Percentiles rank a stretch among this genome's conserved stretches.
phyloP scores from a whole-genome alignment of 2,113 vertebrate species.

The Benthochromis sp. region DNA sequence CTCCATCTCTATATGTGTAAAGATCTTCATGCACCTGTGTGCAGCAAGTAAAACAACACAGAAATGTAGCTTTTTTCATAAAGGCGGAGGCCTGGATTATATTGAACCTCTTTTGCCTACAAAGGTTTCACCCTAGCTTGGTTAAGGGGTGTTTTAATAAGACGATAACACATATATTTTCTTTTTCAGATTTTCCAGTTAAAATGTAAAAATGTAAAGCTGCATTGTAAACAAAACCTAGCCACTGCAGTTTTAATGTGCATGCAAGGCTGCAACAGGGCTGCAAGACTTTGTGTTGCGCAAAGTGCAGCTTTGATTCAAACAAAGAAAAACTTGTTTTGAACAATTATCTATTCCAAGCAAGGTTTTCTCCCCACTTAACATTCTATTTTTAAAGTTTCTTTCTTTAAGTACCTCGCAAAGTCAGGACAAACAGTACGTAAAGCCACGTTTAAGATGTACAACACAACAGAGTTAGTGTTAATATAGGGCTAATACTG shows the following conservation, averaged over 20 bases:
- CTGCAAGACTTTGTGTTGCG: neutral
- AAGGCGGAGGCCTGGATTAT: neutral
- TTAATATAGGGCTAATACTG: neutral
- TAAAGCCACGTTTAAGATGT: neutral
- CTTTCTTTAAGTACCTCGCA: fast-evolving
- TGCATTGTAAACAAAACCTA: neutral
- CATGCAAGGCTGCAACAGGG: neutral
- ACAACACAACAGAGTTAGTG: neutral
- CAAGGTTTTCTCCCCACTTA: neutral
- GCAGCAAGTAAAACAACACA: neutral
- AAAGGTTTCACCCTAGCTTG: fast-evolving
- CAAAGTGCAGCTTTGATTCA: neutral
- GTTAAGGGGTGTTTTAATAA: neutral
- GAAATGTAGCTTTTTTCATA: neutral
- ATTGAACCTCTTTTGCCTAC: neutral
- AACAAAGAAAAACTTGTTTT: neutral
- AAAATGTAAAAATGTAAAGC: neutral
- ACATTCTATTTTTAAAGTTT: neutral
- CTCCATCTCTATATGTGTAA: neutral
- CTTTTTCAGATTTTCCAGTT: neutral
- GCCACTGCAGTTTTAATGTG: neutral
- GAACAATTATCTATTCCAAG: neutral
- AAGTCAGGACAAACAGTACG: neutral
- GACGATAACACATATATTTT: fast-evolving
- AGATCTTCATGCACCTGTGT: neutral